These are phyloP conservation scores for Amphipyra tragopoginis DNA, from an alignment of 2,888 invertebrate species.

Conservation along the genomic window DNA sequence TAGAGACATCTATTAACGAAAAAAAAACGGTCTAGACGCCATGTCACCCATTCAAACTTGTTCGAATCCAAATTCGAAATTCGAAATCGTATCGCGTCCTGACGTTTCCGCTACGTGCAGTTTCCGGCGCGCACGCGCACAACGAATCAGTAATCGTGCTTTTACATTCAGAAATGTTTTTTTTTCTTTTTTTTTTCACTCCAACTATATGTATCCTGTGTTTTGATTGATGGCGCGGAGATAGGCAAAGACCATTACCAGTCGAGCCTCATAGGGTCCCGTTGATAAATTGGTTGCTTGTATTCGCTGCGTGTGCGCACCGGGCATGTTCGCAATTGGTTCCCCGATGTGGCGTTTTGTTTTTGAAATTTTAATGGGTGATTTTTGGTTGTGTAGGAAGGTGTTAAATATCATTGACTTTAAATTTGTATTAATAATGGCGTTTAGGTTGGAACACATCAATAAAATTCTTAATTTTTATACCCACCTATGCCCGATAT, in stretches of 20 bases:
- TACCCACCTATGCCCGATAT: too few relatives aligned
- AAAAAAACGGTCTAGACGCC: slow-evolving; percentile 78
- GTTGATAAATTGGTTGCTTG: slow-evolving; percentile 80
- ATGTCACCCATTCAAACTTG: slow-evolving; percentile 80
- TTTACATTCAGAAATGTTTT: slow-evolving; percentile 67
- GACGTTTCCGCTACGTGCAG: slow-evolving; percentile 88
- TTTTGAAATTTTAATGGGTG: slow-evolving; percentile 59
- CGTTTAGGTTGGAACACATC: slow-evolving; percentile 14
- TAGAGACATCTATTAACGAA: slow-evolving; percentile 65
- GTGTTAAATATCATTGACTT: slow-evolving; percentile 40
- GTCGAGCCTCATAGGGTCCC: slow-evolving; percentile 73
- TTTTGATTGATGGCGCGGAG: slow-evolving; percentile 85
- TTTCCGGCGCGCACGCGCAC: slow-evolving; percentile 84
- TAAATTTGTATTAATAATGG: slow-evolving; percentile 41
- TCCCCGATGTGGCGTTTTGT: slow-evolving; percentile 64
- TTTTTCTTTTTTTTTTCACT: slow-evolving; percentile 66
- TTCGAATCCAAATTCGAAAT: slow-evolving; percentile 84
- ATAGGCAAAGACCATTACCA: slow-evolving; percentile 80
- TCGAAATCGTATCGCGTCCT: slow-evolving; percentile 89
- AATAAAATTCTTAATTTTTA: slow-evolving; percentile 1
- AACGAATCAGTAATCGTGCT: slow-evolving; percentile 84
- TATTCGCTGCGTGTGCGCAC: slow-evolving; percentile 74
- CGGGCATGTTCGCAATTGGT: slow-evolving; percentile 73
- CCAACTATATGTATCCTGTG: slow-evolving; percentile 85
- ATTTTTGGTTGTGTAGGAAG: slow-evolving; percentile 53